Evolutionary conservation across 2,113 vertebrate species (phyloP).

Genomic region (Chaenocephalus aceratus): DNA sequence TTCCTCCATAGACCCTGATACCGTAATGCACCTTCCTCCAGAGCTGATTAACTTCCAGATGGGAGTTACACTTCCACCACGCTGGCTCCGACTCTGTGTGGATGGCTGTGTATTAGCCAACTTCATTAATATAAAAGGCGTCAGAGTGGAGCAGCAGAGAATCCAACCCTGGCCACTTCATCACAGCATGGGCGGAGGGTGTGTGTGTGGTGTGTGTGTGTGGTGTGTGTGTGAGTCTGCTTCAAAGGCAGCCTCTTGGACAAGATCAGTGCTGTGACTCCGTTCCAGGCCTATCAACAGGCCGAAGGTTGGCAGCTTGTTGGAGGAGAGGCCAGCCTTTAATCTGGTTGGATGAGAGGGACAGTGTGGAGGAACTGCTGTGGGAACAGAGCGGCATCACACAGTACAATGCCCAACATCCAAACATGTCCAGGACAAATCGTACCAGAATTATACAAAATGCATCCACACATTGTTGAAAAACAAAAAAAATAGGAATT

Average conservation of each 20-base stretch:
- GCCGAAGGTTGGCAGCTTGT: slow-evolving; percentile 75
- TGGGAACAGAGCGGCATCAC: too few relatives aligned
- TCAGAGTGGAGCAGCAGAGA: slow-evolving; percentile 44
- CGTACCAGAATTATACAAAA: too few relatives aligned
- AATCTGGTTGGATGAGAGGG: slow-evolving; percentile 73
- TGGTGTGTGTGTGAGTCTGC: slow-evolving; percentile 19
- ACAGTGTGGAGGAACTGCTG: background rate
- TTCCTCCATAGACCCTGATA: background rate
- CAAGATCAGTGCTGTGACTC: slow-evolving; percentile 74
- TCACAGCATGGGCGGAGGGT: slow-evolving; percentile 46
- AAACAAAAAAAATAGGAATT: too few relatives aligned
- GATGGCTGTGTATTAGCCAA: slow-evolving; percentile 64
- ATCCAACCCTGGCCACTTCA: slow-evolving; percentile 65
- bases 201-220: slow-evolving; percentile 1
- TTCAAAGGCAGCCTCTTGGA: slow-evolving; percentile 82
- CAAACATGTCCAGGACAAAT: too few relatives aligned
- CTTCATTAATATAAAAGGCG: slow-evolving; percentile 77
- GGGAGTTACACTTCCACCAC: slow-evolving; percentile 47
- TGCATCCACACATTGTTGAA: too few relatives aligned
- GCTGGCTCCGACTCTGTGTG: slow-evolving; percentile 50
- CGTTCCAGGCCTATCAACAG: slow-evolving; percentile 80
- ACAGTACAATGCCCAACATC: too few relatives aligned
- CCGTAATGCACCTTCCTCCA: slow-evolving; percentile 34
- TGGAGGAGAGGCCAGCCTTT: slow-evolving; percentile 75
- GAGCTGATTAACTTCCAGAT: slow-evolving; percentile 70